phyloP scores from a whole-genome alignment of 2,797 vertebrate genomes.

The Pipistrellus kuhlii region DNA sequence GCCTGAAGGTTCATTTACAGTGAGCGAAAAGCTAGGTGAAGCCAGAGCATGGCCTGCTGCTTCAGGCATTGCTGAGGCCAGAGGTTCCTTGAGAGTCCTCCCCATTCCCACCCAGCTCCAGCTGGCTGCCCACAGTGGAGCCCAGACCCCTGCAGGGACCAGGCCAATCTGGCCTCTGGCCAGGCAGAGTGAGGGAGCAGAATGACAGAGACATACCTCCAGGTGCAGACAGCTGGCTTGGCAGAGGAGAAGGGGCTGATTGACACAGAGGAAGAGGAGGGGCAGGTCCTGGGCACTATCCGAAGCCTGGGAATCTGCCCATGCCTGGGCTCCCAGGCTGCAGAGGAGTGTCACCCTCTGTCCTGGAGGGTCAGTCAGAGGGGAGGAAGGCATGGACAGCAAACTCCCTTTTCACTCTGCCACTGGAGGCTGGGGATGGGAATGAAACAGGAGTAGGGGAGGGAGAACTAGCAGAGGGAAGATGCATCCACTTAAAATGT shows the following conservation, averaged over 20 bases:
- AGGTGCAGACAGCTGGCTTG: conserved; percentile 79
- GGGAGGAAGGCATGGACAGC: not conserved
- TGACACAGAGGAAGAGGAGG: conserved; percentile 59
- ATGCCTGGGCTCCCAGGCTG: conserved; percentile 18
- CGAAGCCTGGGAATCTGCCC: conserved; percentile 57
- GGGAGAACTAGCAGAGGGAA: not conserved
- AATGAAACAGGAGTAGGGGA: not conserved
- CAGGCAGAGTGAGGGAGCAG: conserved; percentile 57
- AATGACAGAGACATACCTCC: conserved; percentile 62
- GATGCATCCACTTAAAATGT: not conserved
- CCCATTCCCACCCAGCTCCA: conserved; percentile 8
- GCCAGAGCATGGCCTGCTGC: not conserved
- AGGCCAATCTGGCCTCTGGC: conserved; percentile 66
- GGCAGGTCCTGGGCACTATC: not conserved
- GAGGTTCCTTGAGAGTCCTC: not conserved
- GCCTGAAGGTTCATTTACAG: no score
- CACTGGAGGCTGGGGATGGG: not conserved
- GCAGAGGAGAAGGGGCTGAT: conserved; percentile 32
- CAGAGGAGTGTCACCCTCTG: not conserved
- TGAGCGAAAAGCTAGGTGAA: no score
- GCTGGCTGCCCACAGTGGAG: conserved; percentile 34
- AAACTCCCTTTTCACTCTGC: not conserved
- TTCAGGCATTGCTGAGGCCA: not conserved
- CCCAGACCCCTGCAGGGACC: conserved; percentile 31
- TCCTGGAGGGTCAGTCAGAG: not conserved